Evolutionary conservation across 2,888 invertebrate species (phyloP), one percentile per base, ranked within the genome.

Genomic region (Watsonalla cultraria): DNA sequence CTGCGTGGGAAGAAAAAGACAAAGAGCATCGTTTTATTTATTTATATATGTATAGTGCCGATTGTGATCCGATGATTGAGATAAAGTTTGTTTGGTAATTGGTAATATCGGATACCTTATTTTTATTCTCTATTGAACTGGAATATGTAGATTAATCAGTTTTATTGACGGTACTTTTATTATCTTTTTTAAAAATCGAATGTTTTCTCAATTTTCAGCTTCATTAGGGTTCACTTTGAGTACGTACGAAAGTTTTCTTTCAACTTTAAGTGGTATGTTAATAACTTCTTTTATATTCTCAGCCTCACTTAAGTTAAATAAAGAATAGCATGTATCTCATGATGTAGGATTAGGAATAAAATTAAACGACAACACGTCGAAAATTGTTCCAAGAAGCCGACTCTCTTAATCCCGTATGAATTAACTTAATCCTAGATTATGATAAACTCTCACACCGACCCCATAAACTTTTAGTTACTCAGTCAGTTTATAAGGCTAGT

Each of bases 1-100:
- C 74, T 55, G 66, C 76, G 77, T 76, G 72, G 76, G 77, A 70
- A 76, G 74, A 67, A 66, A 61, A 53, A 76, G 71, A 78, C 72
- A 72, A 74, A 79, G 69, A 71, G 56, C 51, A 56, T 54, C 58
- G 59, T 68, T 69, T 72, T 72, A 74, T 73, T 77, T 70, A 76
- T 76, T 76, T 68, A 74, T 72, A 75, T 68, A 71, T 72, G 73
- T 72, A 72, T 72, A 63, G 62, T 59, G 58, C 52, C 55, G 59
- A 65, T 61, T 65, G 57, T 60, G 66, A 49, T 49, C 37, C 37
- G 11, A 37, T 49, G 7, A 14, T 14, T 46, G 46, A 46, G 15
- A 46, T 0, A 46, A 13, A 14, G 7, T 15, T 46, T 46, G 9
- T 46, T 14, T 46, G 9, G 6, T 46, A n/a, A n/a, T n/a, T n/a